phyloP scores from a whole-genome alignment of 2,797 vertebrate species.

The Micropoecilia bifurca region DNA sequence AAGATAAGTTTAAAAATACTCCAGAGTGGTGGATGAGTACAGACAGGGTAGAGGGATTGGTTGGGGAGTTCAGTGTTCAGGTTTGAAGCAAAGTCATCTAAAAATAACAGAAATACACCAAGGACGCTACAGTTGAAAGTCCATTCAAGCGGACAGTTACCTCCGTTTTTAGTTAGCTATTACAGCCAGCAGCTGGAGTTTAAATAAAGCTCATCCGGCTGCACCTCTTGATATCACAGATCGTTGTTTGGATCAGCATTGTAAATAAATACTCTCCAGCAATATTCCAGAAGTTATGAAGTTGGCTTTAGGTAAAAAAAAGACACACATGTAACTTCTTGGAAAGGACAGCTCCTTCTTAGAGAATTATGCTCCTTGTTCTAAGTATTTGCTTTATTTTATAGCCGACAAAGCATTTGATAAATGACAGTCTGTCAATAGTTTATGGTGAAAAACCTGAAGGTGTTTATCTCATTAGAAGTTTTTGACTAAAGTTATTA shows the following conservation, averaged over 20 bases:
- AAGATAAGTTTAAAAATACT: conserved; percentile 77
- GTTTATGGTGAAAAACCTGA: not conserved
- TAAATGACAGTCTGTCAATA: not conserved
- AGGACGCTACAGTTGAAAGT: conserved; percentile 45
- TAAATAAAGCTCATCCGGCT: not conserved
- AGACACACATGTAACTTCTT: not conserved
- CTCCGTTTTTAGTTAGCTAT: not conserved
- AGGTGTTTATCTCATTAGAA: not conserved
- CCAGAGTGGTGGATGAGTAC: conserved; percentile 50
- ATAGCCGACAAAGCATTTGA: not conserved
- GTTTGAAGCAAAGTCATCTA: conserved; percentile 73
- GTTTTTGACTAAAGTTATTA: not conserved
- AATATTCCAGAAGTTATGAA: not conserved
- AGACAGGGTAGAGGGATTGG: not conserved
- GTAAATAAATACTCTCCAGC: not conserved
- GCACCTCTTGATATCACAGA: not conserved
- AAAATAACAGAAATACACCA: conserved; percentile 70
- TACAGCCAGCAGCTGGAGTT: not conserved
- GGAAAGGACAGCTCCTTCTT: not conserved
- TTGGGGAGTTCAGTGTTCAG: conserved; percentile 58
- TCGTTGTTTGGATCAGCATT: not conserved
- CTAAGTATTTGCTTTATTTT: not conserved
- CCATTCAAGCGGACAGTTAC: conserved; percentile 11
- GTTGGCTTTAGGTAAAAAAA: not conserved
- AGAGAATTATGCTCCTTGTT: not conserved